Conservation (phyloP, 2,888 invertebrate species). For the Dendrolimus pini region DNA sequence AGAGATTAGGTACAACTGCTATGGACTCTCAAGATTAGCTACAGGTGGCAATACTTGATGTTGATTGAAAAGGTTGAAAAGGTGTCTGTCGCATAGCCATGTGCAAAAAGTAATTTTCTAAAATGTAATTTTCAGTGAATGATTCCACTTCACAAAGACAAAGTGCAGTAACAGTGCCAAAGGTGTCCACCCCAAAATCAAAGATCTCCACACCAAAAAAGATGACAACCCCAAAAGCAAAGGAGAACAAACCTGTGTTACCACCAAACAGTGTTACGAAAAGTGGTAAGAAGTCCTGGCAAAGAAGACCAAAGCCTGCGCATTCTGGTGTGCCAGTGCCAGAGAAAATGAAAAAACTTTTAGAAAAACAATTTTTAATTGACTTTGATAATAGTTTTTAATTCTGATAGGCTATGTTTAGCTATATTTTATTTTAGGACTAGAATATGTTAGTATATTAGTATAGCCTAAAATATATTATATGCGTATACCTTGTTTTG, state of each 20-base stretch:
- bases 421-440: too few species aligned
- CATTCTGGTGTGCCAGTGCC: slow-evolving; percentile 66
- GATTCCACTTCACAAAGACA: slow-evolving; percentile 24
- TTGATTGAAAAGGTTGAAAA: too few species aligned
- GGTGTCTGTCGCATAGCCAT: too few species aligned
- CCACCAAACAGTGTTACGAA: slow-evolving; percentile 39
- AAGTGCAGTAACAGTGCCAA: slow-evolving; percentile 39
- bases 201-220: not conserved
- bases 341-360: slow-evolving; percentile 52
- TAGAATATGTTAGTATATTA: too few species aligned
- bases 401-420: slow-evolving; percentile 6
- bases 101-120: too few species aligned
- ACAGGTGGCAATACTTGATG: too few species aligned
- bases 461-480: too few species aligned
- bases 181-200: slow-evolving; percentile 1
- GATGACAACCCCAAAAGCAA: slow-evolving; percentile 43
- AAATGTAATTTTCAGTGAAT: slow-evolving; percentile 27
- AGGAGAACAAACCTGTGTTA: slow-evolving; percentile 36
- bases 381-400: slow-evolving; percentile 31
- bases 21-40: too few species aligned
- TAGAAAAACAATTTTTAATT: slow-evolving; percentile 32
- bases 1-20: too few species aligned
- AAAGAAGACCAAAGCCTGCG: slow-evolving; percentile 50
- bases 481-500: too few species aligned
- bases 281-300: slow-evolving; percentile 49